These are phyloP conservation scores for Mormoops blainvillei DNA, from an alignment of 2,113 vertebrate genomes.

Conservation along the genomic window DNA sequence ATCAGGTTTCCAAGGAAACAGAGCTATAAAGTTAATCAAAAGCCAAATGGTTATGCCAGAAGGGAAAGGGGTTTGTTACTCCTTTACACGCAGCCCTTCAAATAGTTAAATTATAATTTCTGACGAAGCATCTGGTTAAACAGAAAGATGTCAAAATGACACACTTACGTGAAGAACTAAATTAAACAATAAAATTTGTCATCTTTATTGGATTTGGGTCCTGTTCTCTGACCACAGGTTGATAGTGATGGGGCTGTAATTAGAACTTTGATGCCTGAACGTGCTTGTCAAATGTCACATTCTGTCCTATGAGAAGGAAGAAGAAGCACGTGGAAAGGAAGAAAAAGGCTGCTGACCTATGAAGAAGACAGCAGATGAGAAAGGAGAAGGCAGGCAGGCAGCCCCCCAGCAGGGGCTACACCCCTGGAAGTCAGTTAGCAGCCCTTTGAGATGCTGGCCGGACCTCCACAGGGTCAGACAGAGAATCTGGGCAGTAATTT, in stretches of 20 bases:
- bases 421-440: too few relatives aligned
- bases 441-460: background rate
- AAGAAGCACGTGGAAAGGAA: background rate
- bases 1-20: background rate
- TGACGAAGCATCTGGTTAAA: background rate
- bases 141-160: background rate
- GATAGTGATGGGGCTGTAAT: background rate
- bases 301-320: slow-evolving; percentile 34
- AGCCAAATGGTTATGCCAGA: background rate
- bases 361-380: background rate
- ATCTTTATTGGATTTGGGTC: background rate
- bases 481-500: background rate
- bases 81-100: background rate
- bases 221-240: background rate
- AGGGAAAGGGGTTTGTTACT: background rate
- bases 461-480: background rate
- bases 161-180: background rate
- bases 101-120: background rate
- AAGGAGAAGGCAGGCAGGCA: background rate
- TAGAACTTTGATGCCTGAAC: background rate
- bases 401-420: background rate
- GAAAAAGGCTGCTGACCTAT: background rate
- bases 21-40: background rate
- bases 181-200: background rate
- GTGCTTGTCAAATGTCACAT: background rate